Percentiles rank a stretch among this genome's conserved stretches.
Conservation (phyloP, 2,888 invertebrate genomes). For the Philonicus albiceps region DNA sequence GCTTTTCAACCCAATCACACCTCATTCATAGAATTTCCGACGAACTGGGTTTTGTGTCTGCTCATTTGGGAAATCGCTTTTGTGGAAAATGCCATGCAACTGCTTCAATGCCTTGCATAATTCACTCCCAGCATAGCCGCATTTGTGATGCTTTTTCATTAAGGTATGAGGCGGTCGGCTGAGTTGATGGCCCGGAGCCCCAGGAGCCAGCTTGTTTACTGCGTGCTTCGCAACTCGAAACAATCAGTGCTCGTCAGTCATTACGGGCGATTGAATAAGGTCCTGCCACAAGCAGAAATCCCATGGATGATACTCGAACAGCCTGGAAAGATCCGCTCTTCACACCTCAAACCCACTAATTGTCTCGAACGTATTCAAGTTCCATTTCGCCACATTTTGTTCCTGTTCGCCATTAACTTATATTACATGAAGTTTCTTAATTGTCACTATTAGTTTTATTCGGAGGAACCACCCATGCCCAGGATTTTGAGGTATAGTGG, state of each 20-base stretch:
- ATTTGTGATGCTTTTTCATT: conserved; percentile 32
- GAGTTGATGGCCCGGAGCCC: background rate
- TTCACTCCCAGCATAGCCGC: conserved; percentile 18
- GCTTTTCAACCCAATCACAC: conserved; percentile 38
- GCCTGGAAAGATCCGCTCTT: background rate
- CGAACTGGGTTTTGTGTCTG: conserved; percentile 19
- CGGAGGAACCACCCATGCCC: background rate
- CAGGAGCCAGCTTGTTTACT: background rate
- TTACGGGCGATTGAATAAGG: conserved; percentile 20
- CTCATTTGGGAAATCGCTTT: conserved; percentile 34
- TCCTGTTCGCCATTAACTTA: background rate
- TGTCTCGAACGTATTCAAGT: background rate
- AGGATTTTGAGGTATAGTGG: too few species aligned
- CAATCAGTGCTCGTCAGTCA: conserved; percentile 1
- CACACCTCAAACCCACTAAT: background rate
- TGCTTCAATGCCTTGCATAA: conserved; percentile 35
- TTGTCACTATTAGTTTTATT: background rate
- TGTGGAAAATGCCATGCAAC: conserved; percentile 25
- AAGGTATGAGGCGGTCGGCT: background rate
- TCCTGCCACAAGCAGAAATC: background rate
- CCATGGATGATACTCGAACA: background rate
- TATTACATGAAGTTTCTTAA: background rate
- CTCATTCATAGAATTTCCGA: conserved; percentile 40
- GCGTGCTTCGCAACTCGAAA: background rate
- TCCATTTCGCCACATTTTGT: background rate